A percentile compares a stretch with the other conserved stretches of the same genome.
phyloP scores from a whole-genome alignment of 2,113 vertebrate species.

The Glaucidium brasilianum region DNA sequence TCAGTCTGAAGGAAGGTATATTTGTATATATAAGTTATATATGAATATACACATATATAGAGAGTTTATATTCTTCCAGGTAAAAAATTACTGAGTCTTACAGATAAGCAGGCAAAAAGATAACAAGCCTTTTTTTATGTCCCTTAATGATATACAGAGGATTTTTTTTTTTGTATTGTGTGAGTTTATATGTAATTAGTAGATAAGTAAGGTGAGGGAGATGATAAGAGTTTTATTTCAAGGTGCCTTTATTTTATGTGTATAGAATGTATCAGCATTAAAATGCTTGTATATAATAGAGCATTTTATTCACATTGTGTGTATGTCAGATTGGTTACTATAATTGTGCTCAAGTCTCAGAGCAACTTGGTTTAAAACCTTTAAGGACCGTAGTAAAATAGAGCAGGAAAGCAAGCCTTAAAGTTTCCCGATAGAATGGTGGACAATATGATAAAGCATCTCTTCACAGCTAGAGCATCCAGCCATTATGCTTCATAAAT shows the following conservation, averaged over 20 bases:
- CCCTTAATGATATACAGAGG: slow-evolving; percentile 5
- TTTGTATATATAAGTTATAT: background rate
- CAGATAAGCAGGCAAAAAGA: slow-evolving; percentile 8
- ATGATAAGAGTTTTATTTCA: slow-evolving; percentile 44
- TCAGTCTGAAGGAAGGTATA: background rate
- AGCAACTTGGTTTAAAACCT: slow-evolving; percentile 13
- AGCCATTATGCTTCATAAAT: slow-evolving; percentile 40
- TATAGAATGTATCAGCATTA: background rate
- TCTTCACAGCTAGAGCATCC: slow-evolving; percentile 35
- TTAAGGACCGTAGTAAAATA: background rate
- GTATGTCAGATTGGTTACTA: background rate
- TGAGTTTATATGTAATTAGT: slow-evolving; percentile 37
- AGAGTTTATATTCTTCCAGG: background rate
- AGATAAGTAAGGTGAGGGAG: slow-evolving; percentile 14
- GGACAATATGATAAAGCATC: slow-evolving; percentile 12
- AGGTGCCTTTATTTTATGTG: slow-evolving; percentile 15
- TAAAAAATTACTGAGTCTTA: background rate
- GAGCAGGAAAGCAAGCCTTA: background rate
- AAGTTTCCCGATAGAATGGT: background rate
- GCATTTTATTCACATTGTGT: slow-evolving; percentile 20
- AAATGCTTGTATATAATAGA: background rate
- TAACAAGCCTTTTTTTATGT: slow-evolving; percentile 13
- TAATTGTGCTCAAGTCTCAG: background rate
- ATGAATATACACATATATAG: background rate
- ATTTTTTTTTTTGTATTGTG: background rate